Conservation (phyloP, 2,797 vertebrate genomes). For the Phalanger gymnotis region DNA sequence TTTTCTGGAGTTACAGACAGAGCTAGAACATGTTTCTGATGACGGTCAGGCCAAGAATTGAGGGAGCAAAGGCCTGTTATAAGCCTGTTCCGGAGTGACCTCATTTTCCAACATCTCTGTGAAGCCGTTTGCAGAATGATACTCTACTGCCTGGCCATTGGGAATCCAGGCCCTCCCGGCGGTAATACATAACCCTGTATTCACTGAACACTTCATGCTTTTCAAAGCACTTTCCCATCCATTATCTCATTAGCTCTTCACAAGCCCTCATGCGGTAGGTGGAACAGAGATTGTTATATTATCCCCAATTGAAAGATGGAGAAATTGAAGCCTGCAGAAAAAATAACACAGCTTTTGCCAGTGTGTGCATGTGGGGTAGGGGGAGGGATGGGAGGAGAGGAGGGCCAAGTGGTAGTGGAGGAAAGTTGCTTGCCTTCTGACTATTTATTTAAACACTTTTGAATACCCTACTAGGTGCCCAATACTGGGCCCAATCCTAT, state of each 20-base stretch:
- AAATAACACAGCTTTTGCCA: background rate
- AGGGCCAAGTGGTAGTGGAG: background rate
- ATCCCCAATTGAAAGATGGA: background rate
- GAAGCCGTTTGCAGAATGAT: background rate
- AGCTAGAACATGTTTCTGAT: background rate
- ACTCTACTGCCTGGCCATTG: background rate
- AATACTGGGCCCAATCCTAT: background rate
- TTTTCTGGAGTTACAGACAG: background rate
- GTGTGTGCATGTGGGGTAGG: background rate
- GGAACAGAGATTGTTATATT: background rate
- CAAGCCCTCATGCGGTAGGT: background rate
- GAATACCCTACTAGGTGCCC: background rate
- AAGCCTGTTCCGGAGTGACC: background rate
- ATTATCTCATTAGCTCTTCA: background rate
- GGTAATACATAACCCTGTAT: background rate
- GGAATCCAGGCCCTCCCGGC: background rate
- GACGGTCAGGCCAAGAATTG: background rate
- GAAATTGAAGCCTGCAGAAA: background rate
- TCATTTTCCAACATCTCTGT: background rate
- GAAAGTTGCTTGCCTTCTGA: background rate
- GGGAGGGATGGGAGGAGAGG: background rate
- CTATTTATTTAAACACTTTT: background rate
- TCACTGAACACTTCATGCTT: background rate
- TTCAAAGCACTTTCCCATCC: background rate
- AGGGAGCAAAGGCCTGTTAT: background rate